Base-by-base conservation (phyloP, 2,888 invertebrate species). In the Margaritifera margaritifera region DNA sequence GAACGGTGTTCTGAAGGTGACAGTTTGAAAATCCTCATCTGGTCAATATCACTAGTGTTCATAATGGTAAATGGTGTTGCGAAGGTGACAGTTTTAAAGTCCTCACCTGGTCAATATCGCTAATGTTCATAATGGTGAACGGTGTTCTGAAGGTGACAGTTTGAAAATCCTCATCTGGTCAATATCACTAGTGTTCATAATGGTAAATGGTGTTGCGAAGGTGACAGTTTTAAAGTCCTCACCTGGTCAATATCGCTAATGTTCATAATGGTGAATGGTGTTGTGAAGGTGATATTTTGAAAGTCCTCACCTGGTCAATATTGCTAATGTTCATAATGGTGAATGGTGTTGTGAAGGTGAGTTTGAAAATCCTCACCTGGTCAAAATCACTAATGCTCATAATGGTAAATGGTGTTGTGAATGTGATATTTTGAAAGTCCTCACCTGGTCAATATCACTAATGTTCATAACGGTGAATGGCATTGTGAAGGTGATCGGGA, bases 351-450 rank as follows among this genome's bases (percentile, higher is more conserved):
- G 68, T 70, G 60, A 86, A 82, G 8, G 78, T 79, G 27, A 86
- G 77, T 67, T 86, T 85, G 50, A 78, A 65, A 25, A 84, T 81
- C 24, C 74, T 78, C 5, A 85, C 84, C 11, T 71, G 70, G 80
- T 91, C 91, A 75, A 91, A 91, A 53, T 91, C 88, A 78, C 91
- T 91, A 52, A 84, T 77, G 19, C 90, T 84, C 15, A 87, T 86
- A 27, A 90, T 86, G 0, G 89, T 90, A 15, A 90, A 88, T 51
- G 88, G 84, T 1, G 89, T 89, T 2, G 83, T 85, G 4, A 89
- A 87, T 6, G 86, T 85, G 4, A 88, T 89, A 25, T 20, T 27
- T 25, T 22, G 24, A n/a, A 18, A 2, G 42, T 42, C 1, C 68
- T 60, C 61, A 84, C 84, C 79, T 84, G 81, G 71, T 85, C 85